Percentiles rank a stretch among this genome's conserved stretches.
Evolutionary conservation across 2,113 vertebrate genomes (phyloP).

Genomic region (Carassius carassius): DNA sequence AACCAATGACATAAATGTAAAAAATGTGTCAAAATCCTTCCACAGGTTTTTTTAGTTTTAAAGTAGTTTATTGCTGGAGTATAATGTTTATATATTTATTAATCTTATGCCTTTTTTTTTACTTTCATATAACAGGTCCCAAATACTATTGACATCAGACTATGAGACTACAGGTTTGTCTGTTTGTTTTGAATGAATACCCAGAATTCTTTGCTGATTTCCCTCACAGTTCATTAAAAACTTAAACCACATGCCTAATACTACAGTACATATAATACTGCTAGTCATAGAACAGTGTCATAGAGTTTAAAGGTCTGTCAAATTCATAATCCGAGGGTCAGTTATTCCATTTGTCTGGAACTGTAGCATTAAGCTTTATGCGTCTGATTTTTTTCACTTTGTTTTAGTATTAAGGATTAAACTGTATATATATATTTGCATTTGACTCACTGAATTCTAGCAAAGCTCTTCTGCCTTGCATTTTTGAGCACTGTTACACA

Average conservation of each 20-base stretch:
- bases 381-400: background rate
- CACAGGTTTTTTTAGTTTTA: background rate
- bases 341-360: background rate
- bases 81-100: background rate
- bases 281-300: background rate
- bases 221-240: background rate
- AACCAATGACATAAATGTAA: too few species aligned
- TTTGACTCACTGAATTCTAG: slow-evolving; percentile 12
- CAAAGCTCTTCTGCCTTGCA: slow-evolving; percentile 31
- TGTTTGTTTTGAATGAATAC: background rate
- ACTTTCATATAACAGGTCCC: slow-evolving; percentile 21
- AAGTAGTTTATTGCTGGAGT: background rate
- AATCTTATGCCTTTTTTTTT: background rate
- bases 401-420: slow-evolving; percentile 19
- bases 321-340: background rate
- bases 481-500: slow-evolving; percentile 28
- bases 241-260: background rate
- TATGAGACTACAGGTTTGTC: slow-evolving; percentile 25
- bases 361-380: background rate
- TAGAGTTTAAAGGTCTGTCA: slow-evolving; percentile 16
- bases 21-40: background rate
- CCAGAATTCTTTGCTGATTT: background rate
- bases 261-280: background rate
- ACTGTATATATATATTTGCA: background rate
- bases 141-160: slow-evolving; percentile 6